Evolutionary conservation across 2,113 vertebrate species (phyloP).

Genomic region (Epinephelus cyanopodus): DNA sequence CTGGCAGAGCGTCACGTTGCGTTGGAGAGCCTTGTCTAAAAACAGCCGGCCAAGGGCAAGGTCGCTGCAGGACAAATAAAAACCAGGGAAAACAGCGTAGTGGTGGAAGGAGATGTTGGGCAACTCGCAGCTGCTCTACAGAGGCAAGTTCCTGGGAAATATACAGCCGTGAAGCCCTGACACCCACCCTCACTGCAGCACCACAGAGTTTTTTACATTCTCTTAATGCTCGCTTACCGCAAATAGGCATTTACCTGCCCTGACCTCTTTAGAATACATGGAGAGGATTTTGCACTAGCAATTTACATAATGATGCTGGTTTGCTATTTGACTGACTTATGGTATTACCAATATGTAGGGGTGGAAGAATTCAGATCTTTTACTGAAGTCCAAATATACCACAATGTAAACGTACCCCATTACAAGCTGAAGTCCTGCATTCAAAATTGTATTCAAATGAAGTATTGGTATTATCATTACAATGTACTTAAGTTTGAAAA

Average conservation of each 20-base stretch:
- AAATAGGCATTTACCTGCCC: neutral
- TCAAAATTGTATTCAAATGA: too few species aligned
- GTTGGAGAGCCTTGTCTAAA: constrained; percentile 67
- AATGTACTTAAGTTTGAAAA: too few species aligned
- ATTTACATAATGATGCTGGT: neutral
- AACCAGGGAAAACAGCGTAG: constrained; percentile 50
- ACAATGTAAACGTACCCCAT: neutral
- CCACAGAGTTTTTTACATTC: constrained; percentile 70
- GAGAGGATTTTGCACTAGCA: too few species aligned
- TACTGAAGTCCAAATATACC: neutral
- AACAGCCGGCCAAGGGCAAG: constrained; percentile 81
- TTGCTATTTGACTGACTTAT: neutral
- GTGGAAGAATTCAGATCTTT: neutral
- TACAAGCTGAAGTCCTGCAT: neutral
- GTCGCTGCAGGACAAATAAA: constrained; percentile 82
- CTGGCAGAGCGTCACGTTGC: constrained; percentile 39
- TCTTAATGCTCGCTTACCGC: constrained; percentile 44
- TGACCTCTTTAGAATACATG: neutral
- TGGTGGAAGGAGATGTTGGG: constrained; percentile 22
- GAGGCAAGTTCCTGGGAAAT: constrained; percentile 82
- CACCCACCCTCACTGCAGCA: constrained; percentile 75
- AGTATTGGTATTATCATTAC: too few species aligned
- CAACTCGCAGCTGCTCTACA: constrained; percentile 76
- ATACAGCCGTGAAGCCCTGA: constrained; percentile 64
- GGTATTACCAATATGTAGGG: neutral